These are phyloP conservation scores for Auanema freiburgensis DNA, from an alignment of 2,888 invertebrate genomes.

Conservation along the genomic window DNA sequence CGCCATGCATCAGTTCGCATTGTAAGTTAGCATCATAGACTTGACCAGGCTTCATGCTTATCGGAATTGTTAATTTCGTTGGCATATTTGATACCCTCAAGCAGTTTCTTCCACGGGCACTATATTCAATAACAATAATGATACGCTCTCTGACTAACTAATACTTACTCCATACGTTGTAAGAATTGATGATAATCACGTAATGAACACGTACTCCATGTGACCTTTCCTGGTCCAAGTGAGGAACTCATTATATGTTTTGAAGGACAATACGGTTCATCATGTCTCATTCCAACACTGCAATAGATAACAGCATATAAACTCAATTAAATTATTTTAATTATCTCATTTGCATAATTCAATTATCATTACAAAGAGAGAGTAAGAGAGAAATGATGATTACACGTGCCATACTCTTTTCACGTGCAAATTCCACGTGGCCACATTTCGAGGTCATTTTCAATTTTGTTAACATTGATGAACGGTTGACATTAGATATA, in stretches of 20 bases:
- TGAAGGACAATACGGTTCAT: slow-evolving; percentile 63
- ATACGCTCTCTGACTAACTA: not conserved
- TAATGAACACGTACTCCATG: slow-evolving; percentile 63
- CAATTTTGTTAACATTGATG: not conserved
- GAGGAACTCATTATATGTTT: slow-evolving; percentile 63
- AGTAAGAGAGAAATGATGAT: no score
- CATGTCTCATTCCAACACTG: slow-evolving; percentile 64
- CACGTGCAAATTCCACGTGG: not conserved
- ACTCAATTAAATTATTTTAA: no score
- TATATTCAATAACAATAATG: slow-evolving; percentile 28
- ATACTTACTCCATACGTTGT: slow-evolving; percentile 58
- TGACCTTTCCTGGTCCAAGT: slow-evolving; percentile 64
- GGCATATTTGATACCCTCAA: slow-evolving; percentile 55
- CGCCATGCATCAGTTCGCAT: slow-evolving; percentile 63
- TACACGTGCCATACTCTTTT: no score
- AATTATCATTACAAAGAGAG: no score
- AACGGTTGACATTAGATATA: no score
- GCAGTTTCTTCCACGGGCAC: slow-evolving; percentile 57
- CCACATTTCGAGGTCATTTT: not conserved
- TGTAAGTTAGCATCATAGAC: slow-evolving; percentile 63
- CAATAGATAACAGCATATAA: no score
- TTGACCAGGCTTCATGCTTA: slow-evolving; percentile 60
- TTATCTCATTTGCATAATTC: no score
- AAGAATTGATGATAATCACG: slow-evolving; percentile 63
- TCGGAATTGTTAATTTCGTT: slow-evolving; percentile 49